Evolutionary conservation across 2,113 vertebrate species (phyloP), one percentile per base, ranked within the genome.

Genomic region (Podiceps cristatus): DNA sequence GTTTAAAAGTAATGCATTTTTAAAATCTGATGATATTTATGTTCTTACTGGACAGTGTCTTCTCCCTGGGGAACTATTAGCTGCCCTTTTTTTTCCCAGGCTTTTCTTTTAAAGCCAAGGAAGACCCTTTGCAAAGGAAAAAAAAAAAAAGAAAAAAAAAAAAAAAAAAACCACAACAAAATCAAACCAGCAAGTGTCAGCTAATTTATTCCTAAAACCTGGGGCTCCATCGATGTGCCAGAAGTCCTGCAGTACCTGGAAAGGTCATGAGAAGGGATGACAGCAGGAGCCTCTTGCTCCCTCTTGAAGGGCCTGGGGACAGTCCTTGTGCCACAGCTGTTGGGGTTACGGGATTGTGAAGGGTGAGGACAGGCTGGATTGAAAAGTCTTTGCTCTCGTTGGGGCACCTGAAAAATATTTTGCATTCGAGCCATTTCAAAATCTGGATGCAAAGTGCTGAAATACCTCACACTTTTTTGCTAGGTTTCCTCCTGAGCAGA

Each of bases 181-280:
- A 45, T n/a, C 3, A 33, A 67, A 76, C 0, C 13, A 49, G 4
- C 7, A 44, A 75, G 40, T 5, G 7, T 2, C 9, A 93, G 3
- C 1, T 24, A 29, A 24, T 40, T 73, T 55, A 1, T 66, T 60
- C 35, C 35, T 25, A 87, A 22, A 50, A 42, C 4, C 15, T 68
- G 56, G 29, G 9, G 18, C 27, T 82, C 13, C 11, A 13, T 8
- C 2, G 2, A 1, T 0, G 6, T 40, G 27, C 42, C 31, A 79
- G 40, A 60, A 11, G 6, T 47, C 19, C 20, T 11, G 6, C 29
- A 88, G 2, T 13, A 4, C 35, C 18, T 29, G 59, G 50, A 47
- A 60, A 52, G 2, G 4, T 58, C 33, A 8, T 5, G 27, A 45
- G 45, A 56, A 24, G 4, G 40, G 42, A 37, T 58, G n/a, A 9